phyloP scores from a whole-genome alignment of 64 coral and sea anemone species.

The Montipora capricornis region DNA sequence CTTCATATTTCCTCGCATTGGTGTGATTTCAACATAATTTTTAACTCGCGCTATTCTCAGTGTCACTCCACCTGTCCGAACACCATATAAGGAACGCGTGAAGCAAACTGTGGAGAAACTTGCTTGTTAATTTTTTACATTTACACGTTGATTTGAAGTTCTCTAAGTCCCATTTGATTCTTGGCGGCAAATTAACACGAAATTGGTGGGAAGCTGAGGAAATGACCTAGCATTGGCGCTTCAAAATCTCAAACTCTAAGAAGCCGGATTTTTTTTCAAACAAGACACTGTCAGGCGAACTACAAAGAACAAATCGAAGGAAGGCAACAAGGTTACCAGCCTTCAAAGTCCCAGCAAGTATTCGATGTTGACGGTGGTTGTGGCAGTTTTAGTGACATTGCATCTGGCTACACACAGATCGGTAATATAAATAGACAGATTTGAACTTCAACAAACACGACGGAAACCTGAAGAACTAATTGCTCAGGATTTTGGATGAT shows the following conservation, averaged over 20 bases:
- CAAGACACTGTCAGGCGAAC: background rate
- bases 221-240: background rate
- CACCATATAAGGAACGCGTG: slow-evolving; percentile 75
- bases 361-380: slow-evolving; percentile 31
- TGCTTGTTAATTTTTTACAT: slow-evolving; percentile 92
- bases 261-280: background rate
- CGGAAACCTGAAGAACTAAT: background rate
- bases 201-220: background rate
- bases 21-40: slow-evolving; percentile 55
- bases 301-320: background rate
- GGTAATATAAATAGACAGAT: slow-evolving; percentile 13
- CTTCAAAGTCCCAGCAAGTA: slow-evolving; percentile 6
- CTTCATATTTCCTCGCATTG: background rate
- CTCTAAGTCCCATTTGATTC: slow-evolving; percentile 14
- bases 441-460: background rate
- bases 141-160: slow-evolving; percentile 73
- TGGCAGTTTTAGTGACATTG: slow-evolving; percentile 12
- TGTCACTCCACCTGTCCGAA: slow-evolving; percentile 65
- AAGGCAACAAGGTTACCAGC: background rate
- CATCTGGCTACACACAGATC: slow-evolving; percentile 9
- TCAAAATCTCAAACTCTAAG: background rate
- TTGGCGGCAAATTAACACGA: slow-evolving; percentile 11
- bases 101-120: slow-evolving; percentile 70
- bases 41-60: slow-evolving; percentile 73
- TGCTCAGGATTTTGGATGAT: background rate